These are phyloP conservation scores for Phalanger gymnotis DNA, from an alignment of 2,797 vertebrate genomes.

Conservation along the genomic window DNA sequence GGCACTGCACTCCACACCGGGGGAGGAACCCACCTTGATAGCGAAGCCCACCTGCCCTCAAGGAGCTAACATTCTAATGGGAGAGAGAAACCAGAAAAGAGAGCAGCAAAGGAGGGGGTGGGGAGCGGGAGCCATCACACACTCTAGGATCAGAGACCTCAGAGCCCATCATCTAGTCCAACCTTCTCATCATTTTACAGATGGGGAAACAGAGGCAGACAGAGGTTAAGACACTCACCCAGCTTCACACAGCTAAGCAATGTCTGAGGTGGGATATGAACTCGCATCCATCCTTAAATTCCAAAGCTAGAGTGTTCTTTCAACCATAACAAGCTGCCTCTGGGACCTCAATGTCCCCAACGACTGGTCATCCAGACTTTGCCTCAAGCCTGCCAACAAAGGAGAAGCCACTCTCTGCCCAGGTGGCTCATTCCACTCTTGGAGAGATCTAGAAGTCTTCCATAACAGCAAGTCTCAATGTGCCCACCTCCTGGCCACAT, in stretches of 20 bases:
- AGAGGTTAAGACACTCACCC: neutral
- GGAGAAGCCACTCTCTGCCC: too few species aligned
- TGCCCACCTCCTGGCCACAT: too few species aligned
- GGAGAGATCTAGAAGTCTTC: too few species aligned
- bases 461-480: too few species aligned
- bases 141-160: neutral
- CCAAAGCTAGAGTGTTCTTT: neutral
- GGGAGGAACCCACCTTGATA: too few species aligned
- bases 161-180: neutral
- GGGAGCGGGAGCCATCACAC: too few species aligned
- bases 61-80: neutral
- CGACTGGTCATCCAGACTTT: too few species aligned
- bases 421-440: too few species aligned
- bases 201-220: neutral
- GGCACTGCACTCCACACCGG: too few species aligned
- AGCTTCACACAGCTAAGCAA: neutral
- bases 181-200: neutral
- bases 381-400: too few species aligned
- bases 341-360: neutral
- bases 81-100: neutral
- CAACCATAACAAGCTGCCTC: neutral
- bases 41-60: neutral
- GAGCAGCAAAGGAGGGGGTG: neutral
- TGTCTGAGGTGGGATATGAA: neutral
- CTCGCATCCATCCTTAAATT: neutral